These are phyloP conservation scores for Monochamus alternatus DNA, from an alignment of 2,888 invertebrate genomes.

Conservation along the genomic window DNA sequence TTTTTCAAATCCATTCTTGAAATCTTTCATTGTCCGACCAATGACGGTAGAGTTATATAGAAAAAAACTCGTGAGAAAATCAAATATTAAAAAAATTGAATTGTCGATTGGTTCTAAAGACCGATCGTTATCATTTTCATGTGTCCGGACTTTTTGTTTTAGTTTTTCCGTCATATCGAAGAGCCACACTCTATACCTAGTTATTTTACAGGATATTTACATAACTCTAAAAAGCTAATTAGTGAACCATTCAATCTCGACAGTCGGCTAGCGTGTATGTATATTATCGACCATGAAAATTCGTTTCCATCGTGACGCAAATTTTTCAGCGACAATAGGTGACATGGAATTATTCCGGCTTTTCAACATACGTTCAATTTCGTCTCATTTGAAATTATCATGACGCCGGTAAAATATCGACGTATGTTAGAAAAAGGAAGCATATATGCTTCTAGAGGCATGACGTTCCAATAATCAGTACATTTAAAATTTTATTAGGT, in stretches of 20 bases:
- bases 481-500: conserved; percentile 11
- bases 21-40: too few species aligned
- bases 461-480: neutral
- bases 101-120: too few species aligned
- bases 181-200: too few species aligned
- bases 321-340: neutral
- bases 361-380: neutral
- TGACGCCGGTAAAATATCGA: neutral
- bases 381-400: conserved; percentile 5
- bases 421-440: conserved; percentile 6
- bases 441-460: neutral
- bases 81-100: too few species aligned
- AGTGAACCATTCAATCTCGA: neutral
- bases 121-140: too few species aligned
- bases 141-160: too few species aligned
- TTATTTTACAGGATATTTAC: too few species aligned
- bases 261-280: neutral
- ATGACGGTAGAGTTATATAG: too few species aligned
- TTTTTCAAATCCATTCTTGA: too few species aligned
- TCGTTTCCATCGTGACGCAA: neutral
- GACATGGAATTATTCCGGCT: neutral
- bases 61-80: too few species aligned
- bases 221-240: too few species aligned
- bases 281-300: neutral
- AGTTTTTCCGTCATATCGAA: too few species aligned